Conservation (phyloP, 2,113 vertebrate genomes). For the Pedetes capensis region DNA sequence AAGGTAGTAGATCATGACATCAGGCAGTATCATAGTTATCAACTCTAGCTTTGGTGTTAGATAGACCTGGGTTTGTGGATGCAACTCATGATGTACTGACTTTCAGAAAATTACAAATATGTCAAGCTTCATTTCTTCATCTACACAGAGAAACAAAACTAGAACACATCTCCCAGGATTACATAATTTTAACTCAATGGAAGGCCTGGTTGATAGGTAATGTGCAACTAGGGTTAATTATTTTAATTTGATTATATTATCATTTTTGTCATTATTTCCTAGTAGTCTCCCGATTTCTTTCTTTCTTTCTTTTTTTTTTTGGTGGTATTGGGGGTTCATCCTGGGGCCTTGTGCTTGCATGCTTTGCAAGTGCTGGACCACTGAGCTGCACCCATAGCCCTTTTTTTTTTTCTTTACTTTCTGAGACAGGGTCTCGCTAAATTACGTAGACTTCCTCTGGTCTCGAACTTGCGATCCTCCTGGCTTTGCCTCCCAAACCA, state of each 20-base stretch:
- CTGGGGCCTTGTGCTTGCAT: too few species aligned
- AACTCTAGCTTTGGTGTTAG: not conserved
- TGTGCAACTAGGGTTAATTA: not conserved
- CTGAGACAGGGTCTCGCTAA: too few species aligned
- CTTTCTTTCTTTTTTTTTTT: too few species aligned
- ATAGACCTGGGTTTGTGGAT: not conserved
- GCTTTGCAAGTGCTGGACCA: too few species aligned
- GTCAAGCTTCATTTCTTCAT: not conserved
- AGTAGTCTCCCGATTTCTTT: too few species aligned
- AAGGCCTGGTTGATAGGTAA: not conserved
- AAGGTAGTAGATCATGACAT: too few species aligned
- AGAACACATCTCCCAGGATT: not conserved
- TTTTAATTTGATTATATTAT: slow-evolving; percentile 6
- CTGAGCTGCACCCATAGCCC: too few species aligned
- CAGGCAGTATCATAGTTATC: not conserved
- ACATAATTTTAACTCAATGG: not conserved
- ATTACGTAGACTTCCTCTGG: too few species aligned
- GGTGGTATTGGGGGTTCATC: too few species aligned
- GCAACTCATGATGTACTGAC: not conserved
- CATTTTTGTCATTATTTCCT: not conserved
- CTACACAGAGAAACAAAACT: not conserved
- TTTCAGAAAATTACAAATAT: not conserved
- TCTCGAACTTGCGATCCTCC: too few species aligned
- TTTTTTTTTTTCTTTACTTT: too few species aligned
- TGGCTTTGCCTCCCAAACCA: too few species aligned